These are phyloP conservation scores for Protosalanx chinensis DNA, from an alignment of 2,797 vertebrate genomes.

Conservation along the genomic window DNA sequence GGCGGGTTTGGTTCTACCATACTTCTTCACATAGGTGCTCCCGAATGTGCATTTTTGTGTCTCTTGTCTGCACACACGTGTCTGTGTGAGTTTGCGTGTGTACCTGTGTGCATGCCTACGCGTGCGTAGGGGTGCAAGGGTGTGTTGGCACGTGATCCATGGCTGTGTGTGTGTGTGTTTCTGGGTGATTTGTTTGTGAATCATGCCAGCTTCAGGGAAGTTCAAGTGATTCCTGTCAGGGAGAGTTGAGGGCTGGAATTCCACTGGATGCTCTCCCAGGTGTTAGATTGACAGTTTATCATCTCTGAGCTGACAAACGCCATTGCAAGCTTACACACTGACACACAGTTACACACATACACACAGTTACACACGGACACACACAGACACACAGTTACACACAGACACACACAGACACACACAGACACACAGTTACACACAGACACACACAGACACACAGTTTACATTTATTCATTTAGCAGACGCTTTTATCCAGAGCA, in stretches of 20 bases:
- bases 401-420: constrained; percentile 11
- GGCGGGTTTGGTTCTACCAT: constrained; percentile 6
- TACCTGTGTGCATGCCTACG: neutral
- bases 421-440: neutral
- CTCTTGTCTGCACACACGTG: neutral
- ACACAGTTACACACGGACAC: neutral
- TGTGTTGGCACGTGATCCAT: constrained; percentile 8
- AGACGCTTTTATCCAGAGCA: no score
- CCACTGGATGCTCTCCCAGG: constrained; percentile 48
- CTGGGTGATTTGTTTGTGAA: constrained; percentile 42
- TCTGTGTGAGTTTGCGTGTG: neutral
- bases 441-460: constrained; percentile 3
- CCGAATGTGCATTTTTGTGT: neutral
- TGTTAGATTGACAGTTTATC: constrained; percentile 10
- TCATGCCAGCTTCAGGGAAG: constrained; percentile 71
- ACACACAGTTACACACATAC: constrained; percentile 2
- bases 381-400: constrained; percentile 19
- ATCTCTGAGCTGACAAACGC: constrained; percentile 38
- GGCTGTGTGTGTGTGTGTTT: constrained; percentile 22
- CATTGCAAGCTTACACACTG: constrained; percentile 56
- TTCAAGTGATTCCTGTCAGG: constrained; percentile 38
- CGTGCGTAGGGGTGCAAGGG: neutral
- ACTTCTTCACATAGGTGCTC: no score
- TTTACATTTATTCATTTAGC: no score
- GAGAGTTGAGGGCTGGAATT: constrained; percentile 67